A percentile compares a stretch with the other conserved stretches of the same genome.
Conservation (phyloP, 2,113 vertebrate genomes). For the Leucopsar rothschildi region DNA sequence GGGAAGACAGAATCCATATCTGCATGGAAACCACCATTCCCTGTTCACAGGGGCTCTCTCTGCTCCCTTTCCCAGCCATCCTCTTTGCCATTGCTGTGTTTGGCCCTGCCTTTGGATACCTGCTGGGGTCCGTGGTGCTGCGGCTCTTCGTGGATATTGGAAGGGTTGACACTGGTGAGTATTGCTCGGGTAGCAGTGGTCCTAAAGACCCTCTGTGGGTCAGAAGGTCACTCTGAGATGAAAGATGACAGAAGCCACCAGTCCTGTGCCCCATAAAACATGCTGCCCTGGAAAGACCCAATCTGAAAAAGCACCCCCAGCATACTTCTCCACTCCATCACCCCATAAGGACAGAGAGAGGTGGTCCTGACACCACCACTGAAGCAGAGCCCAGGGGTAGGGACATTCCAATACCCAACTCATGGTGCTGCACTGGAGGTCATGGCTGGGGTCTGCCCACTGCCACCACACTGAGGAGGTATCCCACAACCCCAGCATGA, state of each 20-base stretch:
- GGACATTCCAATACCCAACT: background rate
- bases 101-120: constrained; percentile 89
- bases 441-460: background rate
- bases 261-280: background rate
- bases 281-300: background rate
- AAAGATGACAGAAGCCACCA: background rate
- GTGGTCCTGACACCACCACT: too few species aligned
- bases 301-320: background rate
- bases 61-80: constrained; percentile 78
- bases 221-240: background rate
- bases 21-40: background rate
- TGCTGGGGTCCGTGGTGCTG: constrained; percentile 87
- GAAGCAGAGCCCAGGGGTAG: background rate
- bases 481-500: accelerated
- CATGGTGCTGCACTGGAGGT: background rate
- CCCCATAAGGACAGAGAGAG: background rate
- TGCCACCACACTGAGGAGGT: background rate
- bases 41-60: background rate
- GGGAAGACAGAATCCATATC: background rate
- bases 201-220: background rate
- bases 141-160: constrained; percentile 89
- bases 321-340: background rate
- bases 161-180: constrained; percentile 75
- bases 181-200: background rate
- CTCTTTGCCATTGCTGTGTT: constrained; percentile 91